Percentiles rank a stretch among this genome's conserved stretches.
Conservation (phyloP, 2,113 vertebrate genomes). For the Helogale parvula region DNA sequence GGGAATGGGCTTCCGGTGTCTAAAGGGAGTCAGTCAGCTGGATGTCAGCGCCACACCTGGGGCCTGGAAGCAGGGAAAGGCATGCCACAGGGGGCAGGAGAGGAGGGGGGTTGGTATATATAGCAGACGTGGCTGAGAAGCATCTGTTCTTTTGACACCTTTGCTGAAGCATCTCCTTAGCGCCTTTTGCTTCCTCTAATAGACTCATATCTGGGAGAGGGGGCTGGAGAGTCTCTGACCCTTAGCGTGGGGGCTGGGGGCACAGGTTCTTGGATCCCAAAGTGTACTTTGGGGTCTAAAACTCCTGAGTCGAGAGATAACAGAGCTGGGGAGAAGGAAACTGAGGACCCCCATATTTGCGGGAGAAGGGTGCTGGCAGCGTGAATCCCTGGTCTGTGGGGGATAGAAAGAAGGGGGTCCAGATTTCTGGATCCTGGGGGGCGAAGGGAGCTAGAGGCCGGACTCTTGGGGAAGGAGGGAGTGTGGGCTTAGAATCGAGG, state of each 20-base stretch:
- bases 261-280: neutral
- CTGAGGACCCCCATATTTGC: neutral
- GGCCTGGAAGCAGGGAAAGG: neutral
- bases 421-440: neutral
- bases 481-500: neutral
- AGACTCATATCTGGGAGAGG: constrained; percentile 59
- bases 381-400: neutral
- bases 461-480: neutral
- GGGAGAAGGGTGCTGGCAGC: neutral
- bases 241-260: neutral
- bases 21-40: neutral
- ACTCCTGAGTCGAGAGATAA: neutral
- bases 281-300: neutral
- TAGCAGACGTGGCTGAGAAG: constrained; percentile 67
- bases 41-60: constrained; percentile 25
- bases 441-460: neutral
- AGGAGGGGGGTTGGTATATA: constrained; percentile 4
- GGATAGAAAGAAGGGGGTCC: neutral
- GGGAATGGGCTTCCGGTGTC: neutral
- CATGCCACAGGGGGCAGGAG: neutral
- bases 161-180: constrained; percentile 64
- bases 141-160: constrained; percentile 73
- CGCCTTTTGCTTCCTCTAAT: constrained; percentile 67
- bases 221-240: neutral
- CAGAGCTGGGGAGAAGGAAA: constrained; percentile 74